A percentile compares a stretch with the other conserved stretches of the same genome.
Conservation (phyloP, 2,113 vertebrate genomes). For the Tiliqua scincoides region DNA sequence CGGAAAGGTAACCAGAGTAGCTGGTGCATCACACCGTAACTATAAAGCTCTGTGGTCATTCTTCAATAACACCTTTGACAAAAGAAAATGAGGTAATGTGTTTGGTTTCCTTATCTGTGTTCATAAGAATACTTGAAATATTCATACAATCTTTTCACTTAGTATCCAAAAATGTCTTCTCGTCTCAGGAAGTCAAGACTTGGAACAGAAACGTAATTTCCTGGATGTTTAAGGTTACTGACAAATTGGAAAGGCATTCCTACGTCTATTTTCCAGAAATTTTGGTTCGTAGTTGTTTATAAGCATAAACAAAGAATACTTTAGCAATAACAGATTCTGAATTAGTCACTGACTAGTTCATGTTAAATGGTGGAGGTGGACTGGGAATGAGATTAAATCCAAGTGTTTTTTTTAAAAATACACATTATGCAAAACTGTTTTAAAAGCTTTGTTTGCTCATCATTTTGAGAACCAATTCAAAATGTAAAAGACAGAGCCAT, state of each 20-base stretch:
- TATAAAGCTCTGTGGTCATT: slow-evolving; percentile 6
- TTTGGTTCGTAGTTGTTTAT: neutral
- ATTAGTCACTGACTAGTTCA: neutral
- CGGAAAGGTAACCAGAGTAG: slow-evolving; percentile 26
- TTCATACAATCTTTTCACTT: neutral
- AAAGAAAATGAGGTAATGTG: slow-evolving; percentile 26
- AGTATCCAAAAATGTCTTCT: neutral
- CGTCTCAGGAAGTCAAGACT: neutral
- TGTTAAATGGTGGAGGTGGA: neutral
- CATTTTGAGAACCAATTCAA: slow-evolving; percentile 24
- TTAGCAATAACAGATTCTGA: neutral
- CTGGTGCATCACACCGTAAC: slow-evolving; percentile 11
- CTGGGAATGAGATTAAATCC: neutral
- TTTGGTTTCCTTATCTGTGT: neutral
- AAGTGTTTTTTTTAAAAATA: neutral
- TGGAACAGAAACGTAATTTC: slow-evolving; percentile 4
- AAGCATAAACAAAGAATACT: neutral
- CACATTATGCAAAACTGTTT: slow-evolving; percentile 13
- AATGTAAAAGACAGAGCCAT: slow-evolving; percentile 13
- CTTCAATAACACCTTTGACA: neutral
- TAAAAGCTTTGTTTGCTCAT: slow-evolving; percentile 35
- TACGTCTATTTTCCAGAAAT: neutral
- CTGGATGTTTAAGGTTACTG: neutral
- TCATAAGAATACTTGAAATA: slow-evolving; percentile 7
- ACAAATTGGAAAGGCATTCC: neutral